Percentiles rank a stretch among this genome's conserved stretches.
These are phyloP conservation scores for Cerastis rubricosa DNA, from an alignment of 2,888 invertebrate genomes.

Conservation along the genomic window DNA sequence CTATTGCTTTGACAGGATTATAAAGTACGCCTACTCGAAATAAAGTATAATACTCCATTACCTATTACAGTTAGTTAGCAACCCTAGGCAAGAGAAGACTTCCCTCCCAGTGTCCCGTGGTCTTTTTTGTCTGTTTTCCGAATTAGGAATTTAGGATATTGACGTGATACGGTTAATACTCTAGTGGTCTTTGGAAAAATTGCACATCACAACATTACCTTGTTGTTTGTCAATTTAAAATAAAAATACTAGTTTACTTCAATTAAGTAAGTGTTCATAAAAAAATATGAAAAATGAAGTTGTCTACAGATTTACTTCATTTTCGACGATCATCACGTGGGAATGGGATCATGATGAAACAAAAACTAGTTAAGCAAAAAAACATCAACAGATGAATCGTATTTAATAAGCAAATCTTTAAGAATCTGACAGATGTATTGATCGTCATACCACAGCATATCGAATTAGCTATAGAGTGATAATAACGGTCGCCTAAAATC, in stretches of 20 bases:
- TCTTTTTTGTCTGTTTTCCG: neutral
- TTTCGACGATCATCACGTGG: neutral
- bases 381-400: neutral
- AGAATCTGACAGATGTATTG: neutral
- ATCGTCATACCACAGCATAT: neutral
- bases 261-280: no score
- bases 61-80: no score
- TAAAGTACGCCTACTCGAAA: no score
- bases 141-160: no score
- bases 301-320: neutral
- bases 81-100: neutral
- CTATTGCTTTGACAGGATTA: no score
- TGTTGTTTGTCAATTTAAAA: neutral
- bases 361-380: neutral
- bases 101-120: no score
- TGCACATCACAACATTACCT: neutral
- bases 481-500: neutral
- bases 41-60: no score
- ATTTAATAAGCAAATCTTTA: neutral
- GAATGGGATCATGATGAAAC: neutral
- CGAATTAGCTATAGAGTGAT: neutral
- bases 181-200: neutral
- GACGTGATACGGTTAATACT: neutral
- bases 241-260: no score
- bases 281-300: neutral